Evolutionary conservation across 1,140 invertebrate genomes (phyloP), one percentile per base, ranked within the genome.

Genomic region (Uloborus diversus): DNA sequence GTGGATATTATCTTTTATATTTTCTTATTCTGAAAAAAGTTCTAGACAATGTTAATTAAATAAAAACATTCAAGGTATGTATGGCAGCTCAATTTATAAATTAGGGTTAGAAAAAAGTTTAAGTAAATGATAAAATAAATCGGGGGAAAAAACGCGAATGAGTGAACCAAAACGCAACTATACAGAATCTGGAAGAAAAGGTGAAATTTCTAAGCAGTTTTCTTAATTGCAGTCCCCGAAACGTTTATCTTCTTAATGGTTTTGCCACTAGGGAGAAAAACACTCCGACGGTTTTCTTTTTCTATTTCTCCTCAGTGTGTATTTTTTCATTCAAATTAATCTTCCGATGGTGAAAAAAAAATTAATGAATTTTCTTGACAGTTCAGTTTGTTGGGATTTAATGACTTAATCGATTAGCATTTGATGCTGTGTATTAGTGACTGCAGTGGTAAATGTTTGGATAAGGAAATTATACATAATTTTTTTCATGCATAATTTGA

Each of bases 391-490:
- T 76, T 14, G 61, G 30, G 28, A 65, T 65, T 64, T 76, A 76
- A 76, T 76, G 73, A 76, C 49, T 76, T 76, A 76, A 76, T 76
- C 73, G 65, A 76, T 76, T 59, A 37, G 32, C 32, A 17, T 76
- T 76, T 65, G 47, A 56, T 65, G 70, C 70, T n/a, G 27, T 23
- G 27, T 75, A 61, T 75, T 62, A 75, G 49, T 75, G 70, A 49
- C 59, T 75, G 37, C 37, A 47, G 32, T 61, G 20, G 23, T 64
- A 37, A 75, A 62, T 62, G 42, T 75, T 75, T 75, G 37, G 13
- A 4, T 33, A 32, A 25, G 27, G 32, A 71, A n/a, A n/a, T n/a
- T n/a, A n/a, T n/a, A n/a, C n/a, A n/a, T n/a, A n/a, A n/a, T n/a
- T n/a, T n/a, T n/a, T n/a, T n/a, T n/a, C n/a, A n/a, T n/a, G n/a